Evolutionary conservation across 2,888 invertebrate species (phyloP), one percentile per base, ranked within the genome.

Genomic region (Chouioia cunea): DNA sequence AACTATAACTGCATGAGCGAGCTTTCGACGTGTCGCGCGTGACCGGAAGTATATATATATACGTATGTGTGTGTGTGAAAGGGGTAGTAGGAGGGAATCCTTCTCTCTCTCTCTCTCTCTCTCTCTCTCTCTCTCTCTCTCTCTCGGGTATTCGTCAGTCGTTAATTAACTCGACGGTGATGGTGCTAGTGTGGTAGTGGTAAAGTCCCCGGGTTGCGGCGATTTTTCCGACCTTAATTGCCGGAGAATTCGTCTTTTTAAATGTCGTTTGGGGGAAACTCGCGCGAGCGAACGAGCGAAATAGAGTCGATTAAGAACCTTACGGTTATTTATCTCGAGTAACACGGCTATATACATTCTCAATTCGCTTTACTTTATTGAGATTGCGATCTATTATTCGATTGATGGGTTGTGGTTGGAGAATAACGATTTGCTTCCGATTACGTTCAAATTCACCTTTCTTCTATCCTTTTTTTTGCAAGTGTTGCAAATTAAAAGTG

Each of bases 221-320:
- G 52, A 72, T 72, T 67, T 70, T 70, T 64, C 64, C 64, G 36
- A 44, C 46, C 64, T 69, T 64, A 67, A 67, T 70, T 67, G 56
- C 67, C 67, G 60, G 66, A 64, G 60, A 70, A 73, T 73, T 70
- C 64, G 64, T 70, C 73, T 60, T 73, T 70, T 70, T 65, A 60
- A 73, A 70, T 63, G 63, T 70, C 73, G 63, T 36, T 48, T 12
- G 54, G 64, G 50, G 44, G 57, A 22, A 47, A 22, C 43, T 52
- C 18, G 20, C n/a, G 48, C 27, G 27, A 27, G 8, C 48, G 50
- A 27, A 27, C 27, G 27, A 27, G 36, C 6, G 36, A 36, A 12
- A 36, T 27, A 43, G 53, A 62, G 60, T 72, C 65, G 68, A 65
- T 65, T 68, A 67, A 54, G 54, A 58, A 44, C 4, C 53, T 20